Evolutionary conservation across 2,113 vertebrate genomes (phyloP).

Genomic region (Boulengerochromis microlepis): DNA sequence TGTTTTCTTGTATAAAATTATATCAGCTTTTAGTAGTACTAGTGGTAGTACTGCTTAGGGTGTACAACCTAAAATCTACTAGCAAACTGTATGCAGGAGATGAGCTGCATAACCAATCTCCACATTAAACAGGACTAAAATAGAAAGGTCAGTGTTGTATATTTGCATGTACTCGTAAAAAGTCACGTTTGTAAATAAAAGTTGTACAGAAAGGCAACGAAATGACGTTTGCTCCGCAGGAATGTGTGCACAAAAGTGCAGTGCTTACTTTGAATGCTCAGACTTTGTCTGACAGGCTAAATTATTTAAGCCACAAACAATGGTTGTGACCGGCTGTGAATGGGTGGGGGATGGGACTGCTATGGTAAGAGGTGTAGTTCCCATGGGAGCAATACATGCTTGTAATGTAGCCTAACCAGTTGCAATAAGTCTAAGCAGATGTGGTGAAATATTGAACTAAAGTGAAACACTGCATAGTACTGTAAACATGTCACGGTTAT

Average conservation of each 20-base stretch:
- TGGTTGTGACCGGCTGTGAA: neutral
- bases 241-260: neutral
- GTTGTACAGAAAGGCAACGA: neutral
- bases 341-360: neutral
- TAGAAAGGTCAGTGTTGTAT: neutral
- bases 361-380: neutral
- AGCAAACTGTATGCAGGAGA: neutral
- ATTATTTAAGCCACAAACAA: conserved; percentile 58
- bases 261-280: neutral
- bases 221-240: neutral
- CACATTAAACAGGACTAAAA: neutral
- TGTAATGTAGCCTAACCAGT: neutral
- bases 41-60: neutral
- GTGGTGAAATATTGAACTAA: neutral
- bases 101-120: neutral
- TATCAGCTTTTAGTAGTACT: neutral
- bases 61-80: neutral
- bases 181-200: conserved; percentile 15
- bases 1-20: neutral
- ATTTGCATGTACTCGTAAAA: conserved; percentile 25
- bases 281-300: neutral
- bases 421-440: neutral
- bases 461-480: neutral
- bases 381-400: neutral
- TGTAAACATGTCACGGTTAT: neutral